These are phyloP conservation scores for Chalcis sispes DNA, from an alignment of 2,888 invertebrate species.

Conservation along the genomic window DNA sequence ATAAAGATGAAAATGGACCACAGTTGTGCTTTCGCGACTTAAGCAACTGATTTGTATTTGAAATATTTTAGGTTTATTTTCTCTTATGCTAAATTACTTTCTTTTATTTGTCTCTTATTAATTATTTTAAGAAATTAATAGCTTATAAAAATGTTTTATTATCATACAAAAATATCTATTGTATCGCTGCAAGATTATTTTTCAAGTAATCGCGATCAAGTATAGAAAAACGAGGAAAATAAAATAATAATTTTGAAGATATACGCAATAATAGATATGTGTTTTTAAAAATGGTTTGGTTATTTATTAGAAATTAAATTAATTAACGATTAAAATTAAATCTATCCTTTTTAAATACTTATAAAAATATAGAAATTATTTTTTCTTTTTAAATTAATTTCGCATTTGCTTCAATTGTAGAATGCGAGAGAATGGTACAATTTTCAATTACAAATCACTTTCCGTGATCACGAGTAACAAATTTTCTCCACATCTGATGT, in stretches of 20 bases:
- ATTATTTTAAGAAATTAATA: neutral
- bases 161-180: too few relatives aligned
- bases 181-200: too few relatives aligned
- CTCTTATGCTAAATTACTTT: neutral
- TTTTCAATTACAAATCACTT: slow-evolving; percentile 45
- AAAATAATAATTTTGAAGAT: neutral
- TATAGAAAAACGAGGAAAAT: neutral
- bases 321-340: slow-evolving; percentile 14
- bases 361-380: slow-evolving; percentile 46
- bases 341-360: slow-evolving; percentile 31
- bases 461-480: slow-evolving; percentile 24
- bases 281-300: slow-evolving; percentile 9
- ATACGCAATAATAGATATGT: slow-evolving; percentile 1
- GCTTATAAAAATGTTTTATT: too few relatives aligned
- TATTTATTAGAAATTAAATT: slow-evolving; percentile 43
- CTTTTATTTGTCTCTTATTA: neutral
- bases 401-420: neutral
- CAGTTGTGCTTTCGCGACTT: slow-evolving; percentile 18
- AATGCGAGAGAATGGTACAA: slow-evolving; percentile 3
- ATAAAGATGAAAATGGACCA: too few relatives aligned
- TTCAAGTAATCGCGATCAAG: too few relatives aligned
- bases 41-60: slow-evolving; percentile 33
- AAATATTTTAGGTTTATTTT: too few relatives aligned
- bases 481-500: slow-evolving; percentile 6
- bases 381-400: slow-evolving; percentile 25